phyloP scores from a whole-genome alignment of 2,888 invertebrate species.

The Tuta absoluta region DNA sequence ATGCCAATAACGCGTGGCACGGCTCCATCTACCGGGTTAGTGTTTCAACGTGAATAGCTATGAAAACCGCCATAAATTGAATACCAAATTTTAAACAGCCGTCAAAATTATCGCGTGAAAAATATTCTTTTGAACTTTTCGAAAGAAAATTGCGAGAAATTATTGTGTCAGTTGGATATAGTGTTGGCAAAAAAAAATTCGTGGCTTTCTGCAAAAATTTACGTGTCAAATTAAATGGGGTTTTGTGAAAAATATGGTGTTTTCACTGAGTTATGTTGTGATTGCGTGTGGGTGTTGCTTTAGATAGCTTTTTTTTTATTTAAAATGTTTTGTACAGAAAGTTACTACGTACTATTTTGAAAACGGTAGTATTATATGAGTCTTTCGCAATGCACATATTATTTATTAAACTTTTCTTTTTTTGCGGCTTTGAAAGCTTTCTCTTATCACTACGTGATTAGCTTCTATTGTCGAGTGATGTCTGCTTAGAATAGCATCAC shows the following conservation, averaged over 20 bases:
- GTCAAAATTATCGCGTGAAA: neutral
- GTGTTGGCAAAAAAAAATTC: neutral
- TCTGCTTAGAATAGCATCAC: too few relatives aligned
- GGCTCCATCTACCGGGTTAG: too few relatives aligned
- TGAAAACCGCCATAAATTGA: neutral
- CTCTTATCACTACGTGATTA: too few relatives aligned
- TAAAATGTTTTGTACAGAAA: too few relatives aligned
- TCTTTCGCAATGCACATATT: too few relatives aligned
- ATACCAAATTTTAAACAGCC: conserved; percentile 4
- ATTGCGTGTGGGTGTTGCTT: neutral
- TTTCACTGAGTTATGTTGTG: neutral
- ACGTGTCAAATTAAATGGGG: conserved; percentile 4
- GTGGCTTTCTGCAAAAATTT: neutral
- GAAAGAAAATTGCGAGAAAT: neutral
- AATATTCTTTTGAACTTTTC: neutral
- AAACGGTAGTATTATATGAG: too few relatives aligned
- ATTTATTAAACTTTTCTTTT: too few relatives aligned
- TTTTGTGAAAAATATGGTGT: neutral
- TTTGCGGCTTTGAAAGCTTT: too few relatives aligned
- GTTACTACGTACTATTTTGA: too few relatives aligned
- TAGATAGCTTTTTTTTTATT: neutral
- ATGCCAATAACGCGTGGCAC: too few relatives aligned
- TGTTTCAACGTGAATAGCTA: too few relatives aligned
- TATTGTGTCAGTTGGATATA: neutral
- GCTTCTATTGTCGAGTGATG: too few relatives aligned